Conservation (phyloP, 2,888 invertebrate species). For the Sepioteuthis lessoniana region DNA sequence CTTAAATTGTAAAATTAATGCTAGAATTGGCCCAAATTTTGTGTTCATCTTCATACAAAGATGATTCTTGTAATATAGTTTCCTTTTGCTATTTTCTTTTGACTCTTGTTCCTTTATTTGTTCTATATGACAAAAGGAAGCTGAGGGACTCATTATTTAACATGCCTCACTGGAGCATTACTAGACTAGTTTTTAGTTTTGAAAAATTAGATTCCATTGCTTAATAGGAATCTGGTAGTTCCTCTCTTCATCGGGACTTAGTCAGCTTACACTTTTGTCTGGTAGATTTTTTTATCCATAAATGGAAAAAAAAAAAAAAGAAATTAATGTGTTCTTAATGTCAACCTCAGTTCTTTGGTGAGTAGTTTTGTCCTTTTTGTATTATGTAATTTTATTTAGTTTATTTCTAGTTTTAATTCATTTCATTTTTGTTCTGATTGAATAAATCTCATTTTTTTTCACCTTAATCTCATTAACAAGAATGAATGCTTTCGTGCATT, state of each 20-base stretch:
- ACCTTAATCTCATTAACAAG: no score
- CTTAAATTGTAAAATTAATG: no score
- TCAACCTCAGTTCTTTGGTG: no score
- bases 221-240: neutral
- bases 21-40: no score
- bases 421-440: no score
- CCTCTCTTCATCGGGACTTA: neutral
- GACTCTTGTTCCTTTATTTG: neutral
- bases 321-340: neutral
- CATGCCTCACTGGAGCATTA: neutral
- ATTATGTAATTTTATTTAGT: no score
- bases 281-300: neutral
- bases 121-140: neutral
- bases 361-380: no score
- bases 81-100: neutral
- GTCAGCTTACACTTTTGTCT: neutral
- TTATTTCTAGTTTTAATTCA: no score
- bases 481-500: no score
- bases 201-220: slow-evolving; percentile 33
- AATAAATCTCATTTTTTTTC: no score
- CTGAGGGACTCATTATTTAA: neutral
- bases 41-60: no score
- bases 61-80: neutral
- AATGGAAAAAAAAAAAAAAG: neutral
- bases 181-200: neutral